phyloP scores from a whole-genome alignment of 2,113 vertebrate genomes.

The Sakesphorus luctuosus region DNA sequence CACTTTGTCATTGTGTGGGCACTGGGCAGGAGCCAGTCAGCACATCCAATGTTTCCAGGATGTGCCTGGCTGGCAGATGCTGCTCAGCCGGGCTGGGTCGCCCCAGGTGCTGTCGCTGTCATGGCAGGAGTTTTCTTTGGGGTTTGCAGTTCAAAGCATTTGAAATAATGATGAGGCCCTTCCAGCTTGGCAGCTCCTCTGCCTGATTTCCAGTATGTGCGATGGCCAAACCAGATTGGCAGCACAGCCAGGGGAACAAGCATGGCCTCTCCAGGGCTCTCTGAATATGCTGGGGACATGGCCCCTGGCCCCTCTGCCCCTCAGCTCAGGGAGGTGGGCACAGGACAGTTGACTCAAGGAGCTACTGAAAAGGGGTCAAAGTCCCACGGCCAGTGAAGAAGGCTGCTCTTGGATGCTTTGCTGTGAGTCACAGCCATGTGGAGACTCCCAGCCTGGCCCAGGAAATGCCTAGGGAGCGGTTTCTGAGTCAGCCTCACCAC shows the following conservation, averaged over 20 bases:
- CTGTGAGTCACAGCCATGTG: accelerated
- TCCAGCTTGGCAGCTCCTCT: not conserved
- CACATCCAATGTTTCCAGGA: not conserved
- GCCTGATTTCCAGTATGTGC: not conserved
- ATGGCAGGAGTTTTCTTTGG: not conserved
- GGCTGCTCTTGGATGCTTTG: not conserved
- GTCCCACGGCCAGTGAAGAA: not conserved
- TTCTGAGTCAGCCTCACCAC: not conserved
- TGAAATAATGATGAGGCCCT: not conserved
- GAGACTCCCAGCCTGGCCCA: not conserved
- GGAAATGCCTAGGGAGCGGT: not conserved
- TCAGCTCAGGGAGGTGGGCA: not conserved
- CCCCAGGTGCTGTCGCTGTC: not conserved
- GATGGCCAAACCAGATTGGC: not conserved
- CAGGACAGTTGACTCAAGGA: not conserved
- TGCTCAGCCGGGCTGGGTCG: not conserved
- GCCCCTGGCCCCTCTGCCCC: not conserved
- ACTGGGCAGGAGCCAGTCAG: not conserved
- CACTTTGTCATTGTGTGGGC: accelerated
- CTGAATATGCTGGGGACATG: accelerated
- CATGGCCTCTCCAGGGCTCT: not conserved
- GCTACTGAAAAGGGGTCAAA: not conserved
- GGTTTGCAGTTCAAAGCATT: slow-evolving; percentile 38
- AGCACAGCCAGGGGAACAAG: not conserved
- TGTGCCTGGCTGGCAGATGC: not conserved